Base-by-base conservation (phyloP, 2,797 vertebrate species). In the Pristis pectinata region DNA sequence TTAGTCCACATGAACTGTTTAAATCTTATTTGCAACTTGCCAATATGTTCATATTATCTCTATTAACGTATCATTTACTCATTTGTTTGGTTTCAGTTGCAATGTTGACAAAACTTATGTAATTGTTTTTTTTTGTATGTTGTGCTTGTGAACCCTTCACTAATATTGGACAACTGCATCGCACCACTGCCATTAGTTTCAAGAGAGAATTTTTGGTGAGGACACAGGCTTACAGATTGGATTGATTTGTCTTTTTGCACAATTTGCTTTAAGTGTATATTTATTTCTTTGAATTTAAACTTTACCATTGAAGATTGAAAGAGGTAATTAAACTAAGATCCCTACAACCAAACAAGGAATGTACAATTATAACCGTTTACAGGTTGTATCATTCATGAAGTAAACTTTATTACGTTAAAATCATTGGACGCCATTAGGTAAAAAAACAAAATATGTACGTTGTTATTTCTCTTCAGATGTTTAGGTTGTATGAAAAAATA, bases 261-360 rank as follows among this genome's bases (percentile, higher is more conserved):
- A 30, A n/a, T 79, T 19, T 82, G 79, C 79, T 59, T 87, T 83
- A 85, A 85, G 53, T 56, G 53, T 34, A 30, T 13, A 87, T 59
- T 59, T 56, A 56, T 87, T 87, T 87, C 27, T 56, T 15, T 53
- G 24, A 30, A 49, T 85, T 85, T 53, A 82, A 49, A 30, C 82
- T 24, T 49, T 53, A 53, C 8, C 11, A 15, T 11, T 87, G 53
- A 56, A 34, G 56, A 30, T 59, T 56, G 49, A 87, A 30, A 87
- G 61, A 49, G 19, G 34, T n/a, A 59, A 87, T 59, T 87, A 13
- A n/a, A 30, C 53, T 27, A 30, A 87, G 53, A n/a, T 87, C 30
- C 56, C 59, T 59, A 59, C 30, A 34, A 87, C 30, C 83, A 59
- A 87, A 87, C 83, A 87, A 87, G 83, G 49, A 87, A 87, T 59